Evolutionary conservation across 2,888 invertebrate genomes (phyloP), one percentile per base, ranked within the genome.

Genomic region (Trisateles emortualis): DNA sequence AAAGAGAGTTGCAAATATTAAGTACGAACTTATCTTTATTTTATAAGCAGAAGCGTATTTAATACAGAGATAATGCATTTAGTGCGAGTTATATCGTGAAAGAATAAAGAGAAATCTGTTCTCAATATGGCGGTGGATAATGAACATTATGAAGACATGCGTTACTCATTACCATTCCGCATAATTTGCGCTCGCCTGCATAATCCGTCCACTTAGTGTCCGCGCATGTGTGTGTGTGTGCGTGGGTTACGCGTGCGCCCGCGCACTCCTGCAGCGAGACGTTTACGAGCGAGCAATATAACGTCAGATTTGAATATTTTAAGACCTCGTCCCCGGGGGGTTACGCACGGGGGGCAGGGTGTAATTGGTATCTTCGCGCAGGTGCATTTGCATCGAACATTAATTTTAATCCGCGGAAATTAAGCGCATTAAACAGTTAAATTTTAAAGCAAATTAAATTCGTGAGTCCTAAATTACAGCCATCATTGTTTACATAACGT

Each of bases 151-250:
- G 40, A 60, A 49, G 39, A 64, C 32, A 51, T 48, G 54, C 50
- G 52, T 56, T 53, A 49, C 55, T 64, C 50, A 66, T 61, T 60
- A 60, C 38, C 55, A 66, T 58, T 53, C 5, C 51, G 49, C 41
- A 51, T 63, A 41, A 54, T 51, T 43, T 42, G 38, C 49, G 48
- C 44, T 39, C 43, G 44, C 43, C 52, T 52, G 52, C 46, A 54
- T 55, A 46, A 57, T 54, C 53, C 52, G 33, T 38, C 22, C 49
- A 58, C 54, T 58, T 52, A 64, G 44, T 43, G 65, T 42, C 16
- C 45, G 47, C 24, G 24, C 29, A 5, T 24, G 22, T n/a, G 13
- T 26, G 14, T 16, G 6, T 36, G 44, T 36, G 26, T 40, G 39
- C 3, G 35, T 24, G 29, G n/a, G 38, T 16, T 26, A 3, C 11